Base-by-base conservation (phyloP, 2,113 vertebrate genomes). In the Bufo gargarizans region DNA sequence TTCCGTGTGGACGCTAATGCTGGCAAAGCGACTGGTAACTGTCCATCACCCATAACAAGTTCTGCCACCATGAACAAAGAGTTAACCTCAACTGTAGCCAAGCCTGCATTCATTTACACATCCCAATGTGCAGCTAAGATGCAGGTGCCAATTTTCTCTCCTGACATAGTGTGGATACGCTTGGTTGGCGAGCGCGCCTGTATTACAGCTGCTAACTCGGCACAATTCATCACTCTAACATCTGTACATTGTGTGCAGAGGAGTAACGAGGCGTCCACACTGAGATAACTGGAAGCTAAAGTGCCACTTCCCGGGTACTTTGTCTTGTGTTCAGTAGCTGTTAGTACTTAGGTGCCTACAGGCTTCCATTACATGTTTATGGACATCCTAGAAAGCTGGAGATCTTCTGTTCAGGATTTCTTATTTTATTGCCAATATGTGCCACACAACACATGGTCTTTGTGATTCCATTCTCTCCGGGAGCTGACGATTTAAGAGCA, bases 191-290 rank as follows among this genome's bases (percentile, higher is more conserved):
- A 77, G 17, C 55, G 17, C 69, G 55, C 56, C 71, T 82, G 71
- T 88, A 93, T 90, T 92, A 91, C 91, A 90, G 90, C 89, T 89
- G 89, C 89, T 91, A 92, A 90, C 86, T 71, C 89, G 84, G 90
- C 88, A 86, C 91, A 91, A 91, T 93, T 92, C 89, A 93, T 92
- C 93, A 92, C 88, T 90, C 89, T 59, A 90, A 74, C 91, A 92
- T 92, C 91, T 93, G 92, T 87, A 91, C 90, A 77, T 82, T 84
- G 88, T 92, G 90, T 91, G 90, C 59, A 69, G 90, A 90, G 92
- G 89, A 55, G 45, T 84, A 83, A 77, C 72, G 72, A 84, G 71
- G 71, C 72, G 33, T 84, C 81, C 72, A 22, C 72, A 69, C 47
- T 33, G 82, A 84, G 49, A 89, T 84, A 56, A 89, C 82, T 77